Base-by-base conservation (phyloP, 2,888 invertebrate genomes). In the Cartodere bifasciata region DNA sequence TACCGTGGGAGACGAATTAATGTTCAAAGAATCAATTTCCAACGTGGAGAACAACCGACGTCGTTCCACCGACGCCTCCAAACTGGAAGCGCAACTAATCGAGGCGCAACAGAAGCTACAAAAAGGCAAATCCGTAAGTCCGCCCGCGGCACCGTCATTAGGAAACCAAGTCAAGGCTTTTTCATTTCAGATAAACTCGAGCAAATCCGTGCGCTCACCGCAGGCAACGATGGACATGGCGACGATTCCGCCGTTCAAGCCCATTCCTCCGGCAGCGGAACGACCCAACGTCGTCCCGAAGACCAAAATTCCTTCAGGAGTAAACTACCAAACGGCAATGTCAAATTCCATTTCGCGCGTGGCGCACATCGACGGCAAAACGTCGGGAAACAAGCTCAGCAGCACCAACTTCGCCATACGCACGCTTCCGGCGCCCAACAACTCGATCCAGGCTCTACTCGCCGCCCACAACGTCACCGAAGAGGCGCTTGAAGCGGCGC, bases 1-100 rank as follows among this genome's bases (percentile, higher is more conserved):
- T 59, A 83, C 82, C 51, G 62, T 87, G 10, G 87, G 87, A 10
- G 87, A 88, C 50, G 87, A 87, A 54, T 62, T 87, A 36, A 86
- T 86, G 14, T 86, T 88, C 52, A 70, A 73, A 42, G 83, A 88
- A 50, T 85, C 87, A 0, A 57, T 87, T 25, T 78, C 84, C 2
- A 85, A 84, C 53, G 53, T 75, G 43, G 85, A 86, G 50, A 70
- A 72, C 24, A 72, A 72, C 43, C 70, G 77, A 38, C 63, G 83
- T 39, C 65, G 83, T 55, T 65, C 48, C 39, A 50, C 52, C 9
- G 49, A 50, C 39, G 49, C 47, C 12, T 52, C 53, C 1, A 52
- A 50, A 36, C 42, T 58, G 16, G 52, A 56, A 37, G 53, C 54
- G 2, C 51, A 53, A 31, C 34, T 54, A 17, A 45, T 47, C 14